Evolutionary conservation across 2,888 invertebrate species (phyloP).

Genomic region (Parnassius orleans): DNA sequence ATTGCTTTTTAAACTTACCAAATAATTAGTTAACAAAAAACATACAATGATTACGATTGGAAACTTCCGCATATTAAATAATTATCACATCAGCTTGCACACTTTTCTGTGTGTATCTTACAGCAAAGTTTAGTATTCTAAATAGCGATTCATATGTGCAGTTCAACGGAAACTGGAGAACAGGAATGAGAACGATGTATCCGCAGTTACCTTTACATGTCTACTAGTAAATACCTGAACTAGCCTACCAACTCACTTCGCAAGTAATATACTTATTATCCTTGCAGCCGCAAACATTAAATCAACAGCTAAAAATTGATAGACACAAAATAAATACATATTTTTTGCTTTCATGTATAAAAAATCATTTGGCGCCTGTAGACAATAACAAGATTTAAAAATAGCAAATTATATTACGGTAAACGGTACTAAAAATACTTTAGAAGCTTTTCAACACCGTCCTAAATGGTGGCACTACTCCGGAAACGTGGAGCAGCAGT

Average conservation of each 20-base stretch:
- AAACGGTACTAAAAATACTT: no score
- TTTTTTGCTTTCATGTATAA: no score
- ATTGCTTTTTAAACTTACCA: no score
- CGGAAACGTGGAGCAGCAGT: no score
- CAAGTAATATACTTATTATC: not conserved
- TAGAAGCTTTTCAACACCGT: no score
- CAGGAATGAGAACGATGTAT: constrained; percentile 64
- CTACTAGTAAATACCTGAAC: constrained; percentile 37
- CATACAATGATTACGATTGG: constrained; percentile 9
- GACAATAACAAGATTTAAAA: no score
- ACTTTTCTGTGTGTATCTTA: not conserved
- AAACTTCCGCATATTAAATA: constrained; percentile 23
- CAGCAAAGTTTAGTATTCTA: constrained; percentile 18
- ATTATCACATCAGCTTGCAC: constrained; percentile 7
- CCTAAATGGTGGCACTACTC: no score
- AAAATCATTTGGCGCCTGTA: no score
- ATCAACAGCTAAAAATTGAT: no score
- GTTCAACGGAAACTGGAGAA: constrained; percentile 46
- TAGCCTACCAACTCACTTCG: constrained; percentile 20
- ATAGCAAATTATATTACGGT: no score
- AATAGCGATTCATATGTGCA: constrained; percentile 30
- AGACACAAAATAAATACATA: no score
- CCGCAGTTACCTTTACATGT: constrained; percentile 36
- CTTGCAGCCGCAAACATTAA: no score
- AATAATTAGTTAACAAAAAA: not conserved